Evolutionary conservation across 1,140 invertebrate genomes (phyloP).

Genomic region (Apis dorsata): DNA sequence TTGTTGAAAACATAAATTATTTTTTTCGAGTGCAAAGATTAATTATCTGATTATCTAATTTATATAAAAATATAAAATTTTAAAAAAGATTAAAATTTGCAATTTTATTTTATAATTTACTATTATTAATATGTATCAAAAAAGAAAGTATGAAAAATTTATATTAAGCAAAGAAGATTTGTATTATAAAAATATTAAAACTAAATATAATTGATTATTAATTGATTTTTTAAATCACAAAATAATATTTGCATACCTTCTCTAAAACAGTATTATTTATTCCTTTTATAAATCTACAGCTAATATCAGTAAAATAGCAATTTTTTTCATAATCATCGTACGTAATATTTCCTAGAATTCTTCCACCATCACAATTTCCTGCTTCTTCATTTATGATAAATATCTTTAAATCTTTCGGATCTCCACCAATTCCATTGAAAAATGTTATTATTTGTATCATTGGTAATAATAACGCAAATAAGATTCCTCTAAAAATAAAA

Average conservation of each 20-base stretch:
- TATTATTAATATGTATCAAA: too few species aligned
- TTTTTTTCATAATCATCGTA: constrained; percentile 60
- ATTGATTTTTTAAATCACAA: neutral
- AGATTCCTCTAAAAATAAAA: constrained; percentile 83
- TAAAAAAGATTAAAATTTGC: too few species aligned
- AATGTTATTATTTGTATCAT: constrained; percentile 89
- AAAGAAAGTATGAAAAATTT: too few species aligned
- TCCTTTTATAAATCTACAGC: constrained; percentile 81
- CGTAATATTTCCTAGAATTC: constrained; percentile 68
- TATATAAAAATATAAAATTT: too few species aligned
- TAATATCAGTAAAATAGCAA: constrained; percentile 81
- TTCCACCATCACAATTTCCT: constrained; percentile 73
- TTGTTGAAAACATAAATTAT: too few species aligned
- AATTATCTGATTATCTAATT: too few species aligned
- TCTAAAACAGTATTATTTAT: constrained; percentile 78
- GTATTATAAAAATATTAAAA: too few species aligned
- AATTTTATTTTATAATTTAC: too few species aligned
- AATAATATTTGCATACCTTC: constrained; percentile 69
- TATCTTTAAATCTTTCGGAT: constrained; percentile 86
- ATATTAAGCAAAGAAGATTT: too few species aligned
- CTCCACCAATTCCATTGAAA: constrained; percentile 89
- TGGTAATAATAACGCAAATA: constrained; percentile 91
- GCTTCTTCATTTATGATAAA: constrained; percentile 89
- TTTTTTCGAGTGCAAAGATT: too few species aligned
- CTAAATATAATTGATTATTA: too few species aligned